Base-by-base conservation (phyloP, 2,888 invertebrate species). In the Pomacea canaliculata region DNA sequence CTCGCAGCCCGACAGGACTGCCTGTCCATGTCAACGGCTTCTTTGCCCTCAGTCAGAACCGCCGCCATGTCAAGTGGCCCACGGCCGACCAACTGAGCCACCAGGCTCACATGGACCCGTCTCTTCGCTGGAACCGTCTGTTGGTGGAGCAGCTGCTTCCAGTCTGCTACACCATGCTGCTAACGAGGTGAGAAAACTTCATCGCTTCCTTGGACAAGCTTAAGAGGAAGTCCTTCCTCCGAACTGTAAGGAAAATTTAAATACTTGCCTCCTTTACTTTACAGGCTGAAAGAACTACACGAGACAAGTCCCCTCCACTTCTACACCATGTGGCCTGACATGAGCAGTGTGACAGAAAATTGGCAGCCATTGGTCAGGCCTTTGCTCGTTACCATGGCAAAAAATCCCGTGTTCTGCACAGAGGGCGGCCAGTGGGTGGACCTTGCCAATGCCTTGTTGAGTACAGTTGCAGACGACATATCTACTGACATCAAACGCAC, bases 21-120 rank as follows among this genome's bases (percentile, higher is more conserved):
- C 89, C 89, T 0, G 83, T 89, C 10, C 89, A 89, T 78, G 84
- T 89, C 16, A 89, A 89, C 78, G 89, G 88, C 12, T 88, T 83
- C 78, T 89, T 89, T 80, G 85, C 88, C 10, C 77, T 89, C 16
- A 87, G 85, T 66, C 87, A 87, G 70, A 88, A 88, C 78, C 81
- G 89, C n/a, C 83, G 88, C 19, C 86, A 88, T 75, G 76, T 90
- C 9, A 89, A 88, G 80, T 89, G 88, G 88, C 85, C 87, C 37
- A 82, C 87, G 27, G 81, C 83, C 0, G 84, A 84, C 67, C 81
- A 83, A 69, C 63, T 73, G n/a, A 48, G 65, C 16, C 46, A 65
- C 65, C 63, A 46, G 9, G 66, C 76, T 76, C 60, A 46, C 46
- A 67, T 60, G 37, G 63, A 59, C 37, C 62, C 12, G 48, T 46